Conservation (phyloP, 1,140 invertebrate genomes). For the Hestina assimilis region DNA sequence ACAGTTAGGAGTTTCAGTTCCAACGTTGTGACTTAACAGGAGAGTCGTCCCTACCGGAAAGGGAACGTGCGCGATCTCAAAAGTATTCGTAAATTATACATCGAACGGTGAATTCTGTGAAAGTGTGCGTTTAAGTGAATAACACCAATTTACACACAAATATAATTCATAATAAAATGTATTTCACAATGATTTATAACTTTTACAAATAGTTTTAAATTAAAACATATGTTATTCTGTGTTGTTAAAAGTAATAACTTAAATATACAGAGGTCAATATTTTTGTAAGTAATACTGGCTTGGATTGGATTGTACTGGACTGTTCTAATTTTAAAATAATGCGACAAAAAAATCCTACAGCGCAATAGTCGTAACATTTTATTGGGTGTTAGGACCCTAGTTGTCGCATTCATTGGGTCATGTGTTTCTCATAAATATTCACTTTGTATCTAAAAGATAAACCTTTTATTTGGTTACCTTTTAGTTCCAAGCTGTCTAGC, state of each 20-base stretch:
- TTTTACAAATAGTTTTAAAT: neutral
- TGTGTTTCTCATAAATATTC: slow-evolving; percentile 28
- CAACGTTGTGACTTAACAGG: slow-evolving; percentile 33
- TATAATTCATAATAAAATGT: no score
- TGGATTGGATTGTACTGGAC: neutral
- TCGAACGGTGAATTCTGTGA: neutral
- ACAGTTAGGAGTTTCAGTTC: slow-evolving; percentile 57
- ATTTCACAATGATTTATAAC: no score
- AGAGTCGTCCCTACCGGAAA: slow-evolving; percentile 36
- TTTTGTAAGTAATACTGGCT: neutral
- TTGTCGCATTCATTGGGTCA: slow-evolving; percentile 27
- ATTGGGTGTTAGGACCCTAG: slow-evolving; percentile 17
- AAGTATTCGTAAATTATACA: slow-evolving; percentile 9
- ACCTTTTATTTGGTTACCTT: slow-evolving; percentile 8
- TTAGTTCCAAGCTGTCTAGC: neutral
- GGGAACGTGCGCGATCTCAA: slow-evolving; percentile 10
- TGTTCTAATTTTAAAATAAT: neutral
- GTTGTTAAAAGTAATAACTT: neutral
- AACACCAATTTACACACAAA: neutral
- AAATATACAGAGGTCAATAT: neutral
- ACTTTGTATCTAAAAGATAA: slow-evolving; percentile 19
- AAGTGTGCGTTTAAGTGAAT: slow-evolving; percentile 9
- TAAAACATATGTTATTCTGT: neutral
- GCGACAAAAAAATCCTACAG: slow-evolving; percentile 9
- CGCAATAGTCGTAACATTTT: slow-evolving; percentile 20